Evolutionary conservation across 2,797 vertebrate genomes (phyloP).

Genomic region (Rhabdomys pumilio): DNA sequence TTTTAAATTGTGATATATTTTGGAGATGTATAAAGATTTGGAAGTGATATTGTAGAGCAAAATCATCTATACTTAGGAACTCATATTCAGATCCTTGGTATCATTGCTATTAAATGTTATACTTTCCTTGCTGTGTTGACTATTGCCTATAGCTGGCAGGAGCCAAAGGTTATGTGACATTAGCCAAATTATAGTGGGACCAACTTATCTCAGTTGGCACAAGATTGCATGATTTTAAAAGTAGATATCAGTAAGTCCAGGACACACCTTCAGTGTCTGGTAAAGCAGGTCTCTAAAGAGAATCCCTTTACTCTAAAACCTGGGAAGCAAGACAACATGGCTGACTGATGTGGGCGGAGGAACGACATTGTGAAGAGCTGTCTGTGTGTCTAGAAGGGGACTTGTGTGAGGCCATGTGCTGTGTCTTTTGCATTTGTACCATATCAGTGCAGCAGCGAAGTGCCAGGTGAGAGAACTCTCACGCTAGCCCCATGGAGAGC

Average conservation of each 20-base stretch:
- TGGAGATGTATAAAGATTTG: slow-evolving; percentile 25
- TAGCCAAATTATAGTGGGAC: background rate
- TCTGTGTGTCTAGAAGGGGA: background rate
- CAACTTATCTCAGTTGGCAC: background rate
- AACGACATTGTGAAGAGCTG: background rate
- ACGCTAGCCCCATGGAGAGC: background rate
- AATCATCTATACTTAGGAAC: background rate
- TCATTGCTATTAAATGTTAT: background rate
- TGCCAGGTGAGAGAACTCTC: background rate
- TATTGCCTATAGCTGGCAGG: background rate
- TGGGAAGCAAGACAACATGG: background rate
- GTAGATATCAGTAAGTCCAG: background rate
- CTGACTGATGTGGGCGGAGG: background rate
- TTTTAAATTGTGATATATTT: slow-evolving; percentile 43
- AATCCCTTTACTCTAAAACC: background rate
- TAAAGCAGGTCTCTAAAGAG: background rate
- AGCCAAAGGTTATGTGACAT: background rate
- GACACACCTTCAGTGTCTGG: background rate
- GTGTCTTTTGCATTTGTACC: background rate
- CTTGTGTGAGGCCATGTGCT: background rate
- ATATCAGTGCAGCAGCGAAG: background rate
- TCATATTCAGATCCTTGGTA: background rate
- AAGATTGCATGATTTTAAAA: background rate
- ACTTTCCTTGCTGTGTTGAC: slow-evolving; percentile 15
- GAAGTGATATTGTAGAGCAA: background rate